Base-by-base conservation (phyloP, 1,140 invertebrate species). In the Ceratosolen solmsi region DNA sequence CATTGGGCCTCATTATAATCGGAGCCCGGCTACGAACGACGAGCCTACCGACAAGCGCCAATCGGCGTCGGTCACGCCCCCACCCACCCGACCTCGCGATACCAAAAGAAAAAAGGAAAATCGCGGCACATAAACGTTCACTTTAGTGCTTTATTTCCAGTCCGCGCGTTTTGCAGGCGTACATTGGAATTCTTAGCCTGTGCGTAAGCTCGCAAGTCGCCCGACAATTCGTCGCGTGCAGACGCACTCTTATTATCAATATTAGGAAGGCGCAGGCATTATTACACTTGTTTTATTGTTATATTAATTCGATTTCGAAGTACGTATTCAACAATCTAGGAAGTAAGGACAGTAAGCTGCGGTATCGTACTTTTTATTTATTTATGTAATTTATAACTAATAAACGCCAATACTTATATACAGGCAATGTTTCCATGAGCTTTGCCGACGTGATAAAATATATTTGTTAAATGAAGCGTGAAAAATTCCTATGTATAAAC, bases 71-170 rank as follows among this genome's bases (percentile, higher is more conserved):
- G 1, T 11, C 9, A 38, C 7, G 9, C 30, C 20, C 49, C 63
- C 71, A 17, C 56, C 56, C 25, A 30, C 25, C 58, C 1, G 2
- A 8, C 41, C 11, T 4, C 63, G 33, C 30, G 65, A 33, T 41
- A 41, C 38, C 30, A 74, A 80, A 74, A 54, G 73, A n/a, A 70
- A 75, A 56, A 49, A 54, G 73, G 33, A 70, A 75, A 56, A 49
- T 41, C 58, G 58, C 56, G 20, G 36, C 63, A n/a, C 63, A 17
- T 38, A 22, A 9, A 17, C 60, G 30, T 0, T 27, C 27, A 65
- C 60, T 65, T 4, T 25, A 38, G 25, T 36, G 58, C 63, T 46
- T 81, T 76, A 81, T 81, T 81, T 81, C 73, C 7, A 81, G 80
- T 81, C 36, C 58, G 58, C 63, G 65, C 46, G 60, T 30, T 63